phyloP scores from a whole-genome alignment of 2,113 vertebrate genomes.

The Dipodomys ordii region DNA sequence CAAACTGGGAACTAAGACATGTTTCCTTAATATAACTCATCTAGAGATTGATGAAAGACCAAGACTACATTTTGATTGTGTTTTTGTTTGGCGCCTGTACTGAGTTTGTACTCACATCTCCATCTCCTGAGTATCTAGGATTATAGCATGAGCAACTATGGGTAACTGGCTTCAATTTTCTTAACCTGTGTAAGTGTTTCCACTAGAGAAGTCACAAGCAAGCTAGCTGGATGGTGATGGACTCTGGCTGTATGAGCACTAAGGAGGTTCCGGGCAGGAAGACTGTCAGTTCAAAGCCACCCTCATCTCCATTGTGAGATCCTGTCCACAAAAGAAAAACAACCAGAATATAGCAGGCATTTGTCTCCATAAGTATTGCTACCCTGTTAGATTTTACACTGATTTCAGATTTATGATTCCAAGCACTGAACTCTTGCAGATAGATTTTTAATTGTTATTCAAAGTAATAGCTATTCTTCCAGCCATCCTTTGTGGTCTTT shows the following conservation, averaged over 20 bases:
- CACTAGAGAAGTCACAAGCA: neutral
- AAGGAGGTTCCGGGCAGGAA: neutral
- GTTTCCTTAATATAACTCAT: neutral
- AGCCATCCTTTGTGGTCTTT: neutral
- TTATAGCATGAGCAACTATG: too few relatives aligned
- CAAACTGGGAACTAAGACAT: neutral
- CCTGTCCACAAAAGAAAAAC: neutral
- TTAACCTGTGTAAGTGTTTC: neutral
- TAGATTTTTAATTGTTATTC: neutral
- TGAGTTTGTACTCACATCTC: too few relatives aligned
- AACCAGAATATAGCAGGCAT: neutral
- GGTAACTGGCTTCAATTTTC: neutral
- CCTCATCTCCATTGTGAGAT: neutral
- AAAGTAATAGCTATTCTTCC: neutral
- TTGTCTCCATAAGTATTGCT: neutral
- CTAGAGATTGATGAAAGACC: constrained; percentile 17
- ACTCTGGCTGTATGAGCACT: neutral
- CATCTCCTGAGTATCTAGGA: too few relatives aligned
- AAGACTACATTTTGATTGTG: neutral
- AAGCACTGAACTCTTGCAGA: neutral
- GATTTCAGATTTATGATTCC: neutral
- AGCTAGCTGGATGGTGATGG: neutral
- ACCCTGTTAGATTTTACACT: neutral
- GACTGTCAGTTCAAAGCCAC: neutral
- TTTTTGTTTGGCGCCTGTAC: too few relatives aligned